phyloP scores from a whole-genome alignment of 2,113 vertebrate species.

The Mus musculus region GRCm39 chr2:109391501-109392000 shows the following conservation, averaged over 20 bases:
- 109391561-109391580: neutral
- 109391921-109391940: neutral
- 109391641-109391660: neutral
- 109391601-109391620: neutral
- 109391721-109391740: neutral
- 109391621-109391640: neutral
- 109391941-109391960: neutral
- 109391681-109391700: neutral
- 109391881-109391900: neutral
- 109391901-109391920: neutral
- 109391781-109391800: neutral
- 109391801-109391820: neutral
- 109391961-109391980: neutral
- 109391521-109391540: neutral
- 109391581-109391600: neutral
- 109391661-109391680: neutral
- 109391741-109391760: neutral
- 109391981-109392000: neutral
- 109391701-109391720: neutral
- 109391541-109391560: neutral
- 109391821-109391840: neutral
- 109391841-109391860: constrained; percentile 24
- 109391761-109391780: neutral
- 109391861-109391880: neutral
- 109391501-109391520: neutral